These are phyloP conservation scores for Setophaga kirtlandii DNA, from an alignment of 2,113 vertebrate genomes.

Conservation along the genomic window DNA sequence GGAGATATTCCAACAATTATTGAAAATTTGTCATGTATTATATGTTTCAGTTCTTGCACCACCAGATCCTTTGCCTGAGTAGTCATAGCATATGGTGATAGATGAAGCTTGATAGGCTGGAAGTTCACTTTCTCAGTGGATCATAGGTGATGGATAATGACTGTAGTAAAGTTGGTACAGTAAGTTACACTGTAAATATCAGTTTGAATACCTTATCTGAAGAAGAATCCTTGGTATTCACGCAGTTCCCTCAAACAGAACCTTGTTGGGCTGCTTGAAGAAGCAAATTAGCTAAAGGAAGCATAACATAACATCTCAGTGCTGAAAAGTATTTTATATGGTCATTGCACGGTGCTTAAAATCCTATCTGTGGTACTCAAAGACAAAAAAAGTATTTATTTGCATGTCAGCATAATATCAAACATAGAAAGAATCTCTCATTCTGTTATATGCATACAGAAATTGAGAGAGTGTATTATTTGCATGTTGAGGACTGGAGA, in stretches of 20 bases:
- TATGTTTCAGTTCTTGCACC: background rate
- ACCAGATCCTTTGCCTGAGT: background rate
- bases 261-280: background rate
- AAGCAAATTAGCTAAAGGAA: background rate
- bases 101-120: background rate
- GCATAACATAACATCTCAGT: background rate
- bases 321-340: background rate
- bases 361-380: background rate
- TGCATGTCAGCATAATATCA: background rate
- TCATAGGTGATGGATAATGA: background rate
- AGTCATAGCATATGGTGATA: background rate
- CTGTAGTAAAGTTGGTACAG: background rate
- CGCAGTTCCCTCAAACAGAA: background rate
- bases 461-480: background rate
- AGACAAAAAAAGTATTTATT: background rate
- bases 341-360: background rate
- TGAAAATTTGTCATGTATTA: background rate
- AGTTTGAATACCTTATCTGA: background rate
- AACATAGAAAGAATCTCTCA: background rate
- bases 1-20: background rate
- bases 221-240: background rate
- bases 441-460: background rate
- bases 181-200: background rate
- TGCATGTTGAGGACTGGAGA: background rate
- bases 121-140: background rate